Evolutionary conservation across 30 jellyfish, hydroid and myxozoan genomes (phyloP), one percentile per base, ranked within the genome.

Genomic region (Aurelia sp.): DNA sequence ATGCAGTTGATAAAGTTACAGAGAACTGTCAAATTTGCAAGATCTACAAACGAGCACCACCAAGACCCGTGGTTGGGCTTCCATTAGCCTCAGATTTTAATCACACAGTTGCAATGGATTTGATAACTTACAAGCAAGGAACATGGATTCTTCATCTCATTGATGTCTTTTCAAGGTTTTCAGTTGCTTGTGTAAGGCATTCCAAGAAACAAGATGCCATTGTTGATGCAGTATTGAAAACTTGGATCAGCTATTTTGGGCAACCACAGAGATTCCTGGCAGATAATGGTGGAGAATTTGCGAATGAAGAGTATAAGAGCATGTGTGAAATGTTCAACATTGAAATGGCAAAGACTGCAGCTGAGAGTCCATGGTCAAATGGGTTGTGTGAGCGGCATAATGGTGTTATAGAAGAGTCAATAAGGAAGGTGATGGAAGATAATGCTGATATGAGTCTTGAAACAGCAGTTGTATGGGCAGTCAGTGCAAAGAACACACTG

Each of bases 211-310:
- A 37, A 37, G 50, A 37, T 37, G 3, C 50, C 50, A 37, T 37
- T 4, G 50, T 37, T 37, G 50, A 37, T 37, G 50, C 50, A 37
- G 50, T 37, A 37, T 37, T 37, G 50, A 37, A 37, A 37, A 3
- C 9, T 4, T 37, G 67, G 67, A 58, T 58, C 27, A 15, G 27
- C 67, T 58, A 15, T 15, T 58, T 5, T 13, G 67, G 67, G 3
- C 27, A 17, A 57, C 87, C 87, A 7, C 31, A 62, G 62, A 63
- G 63, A 61, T 62, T 68, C 71, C 71, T 82, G 58, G 63, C 86
- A 21, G 92, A 82, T 66, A 82, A 82, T 82, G 88, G 92, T 16
- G 88, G 86, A 13, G 92, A 82, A 82, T 82, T 67, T 70, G 68
- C 63, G 66, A 82, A 82, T 71, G 77, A 30, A 53, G 89, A 67